Evolutionary conservation across 2,888 invertebrate species (phyloP).

Genomic region (Carterocephalus palaemon): DNA sequence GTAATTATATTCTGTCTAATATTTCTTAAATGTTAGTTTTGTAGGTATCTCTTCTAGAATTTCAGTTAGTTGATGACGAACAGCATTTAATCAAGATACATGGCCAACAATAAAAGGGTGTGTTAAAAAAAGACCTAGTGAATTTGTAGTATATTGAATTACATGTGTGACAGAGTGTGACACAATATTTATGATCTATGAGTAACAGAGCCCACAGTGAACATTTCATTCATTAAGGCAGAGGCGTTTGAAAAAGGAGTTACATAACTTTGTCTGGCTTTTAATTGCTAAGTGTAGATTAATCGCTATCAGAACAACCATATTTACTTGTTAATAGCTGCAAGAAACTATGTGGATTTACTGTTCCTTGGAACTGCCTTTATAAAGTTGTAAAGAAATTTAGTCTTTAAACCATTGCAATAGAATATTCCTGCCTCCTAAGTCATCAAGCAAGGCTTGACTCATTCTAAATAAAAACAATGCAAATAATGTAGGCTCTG

Average conservation of each 20-base stretch:
- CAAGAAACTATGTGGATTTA: constrained; percentile 25
- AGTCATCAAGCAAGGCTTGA: constrained; percentile 3
- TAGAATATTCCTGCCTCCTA: constrained; percentile 10
- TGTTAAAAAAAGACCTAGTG: neutral
- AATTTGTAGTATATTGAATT: constrained; percentile 9
- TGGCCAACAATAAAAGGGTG: no score
- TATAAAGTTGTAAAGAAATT: constrained; percentile 21
- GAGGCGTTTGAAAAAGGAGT: constrained; percentile 43
- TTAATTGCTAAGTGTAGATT: no score
- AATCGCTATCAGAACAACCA: constrained; percentile 42
- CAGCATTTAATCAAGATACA: no score
- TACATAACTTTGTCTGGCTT: constrained; percentile 51
- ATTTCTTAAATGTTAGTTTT: no score
- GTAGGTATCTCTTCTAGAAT: no score
- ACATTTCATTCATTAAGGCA: constrained; percentile 16
- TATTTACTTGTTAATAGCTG: constrained; percentile 30
- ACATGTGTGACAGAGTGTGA: constrained; percentile 6
- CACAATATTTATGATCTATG: constrained; percentile 11
- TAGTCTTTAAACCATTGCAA: neutral
- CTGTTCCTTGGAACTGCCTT: constrained; percentile 24
- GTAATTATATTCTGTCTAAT: no score
- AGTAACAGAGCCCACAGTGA: constrained; percentile 8
- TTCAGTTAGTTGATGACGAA: no score
- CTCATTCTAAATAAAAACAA: constrained; percentile 30
- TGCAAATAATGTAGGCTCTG: constrained; percentile 37